These are phyloP conservation scores for Cyanoderma ruficeps DNA, from an alignment of 2,113 vertebrate genomes.

Conservation along the genomic window DNA sequence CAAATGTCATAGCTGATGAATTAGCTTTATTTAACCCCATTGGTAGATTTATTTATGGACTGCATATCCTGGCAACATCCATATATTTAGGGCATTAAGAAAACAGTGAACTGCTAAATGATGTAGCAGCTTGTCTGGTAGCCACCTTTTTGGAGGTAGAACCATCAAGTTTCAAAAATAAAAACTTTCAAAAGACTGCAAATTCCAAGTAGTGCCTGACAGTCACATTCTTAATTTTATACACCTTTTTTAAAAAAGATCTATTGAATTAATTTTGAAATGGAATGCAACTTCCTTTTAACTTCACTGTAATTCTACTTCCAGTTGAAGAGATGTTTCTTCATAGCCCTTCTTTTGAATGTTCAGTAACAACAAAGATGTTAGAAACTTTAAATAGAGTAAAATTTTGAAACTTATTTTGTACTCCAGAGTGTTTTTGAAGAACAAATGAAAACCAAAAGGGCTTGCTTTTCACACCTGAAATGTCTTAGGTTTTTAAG, in stretches of 20 bases:
- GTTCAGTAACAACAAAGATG: not conserved
- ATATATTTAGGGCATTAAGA: not conserved
- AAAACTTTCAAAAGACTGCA: not conserved
- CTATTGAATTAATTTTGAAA: not conserved
- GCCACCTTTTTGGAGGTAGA: not conserved
- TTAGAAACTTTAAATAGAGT: not conserved
- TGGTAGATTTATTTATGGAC: not conserved
- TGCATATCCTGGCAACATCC: not conserved
- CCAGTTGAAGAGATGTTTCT: not conserved
- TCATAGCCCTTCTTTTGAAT: not conserved
- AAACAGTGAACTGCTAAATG: not conserved
- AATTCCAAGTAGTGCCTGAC: not conserved
- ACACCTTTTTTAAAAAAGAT: not conserved
- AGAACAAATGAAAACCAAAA: not conserved
- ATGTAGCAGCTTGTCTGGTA: not conserved
- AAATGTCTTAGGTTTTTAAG: not conserved
- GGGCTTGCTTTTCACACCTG: not conserved
- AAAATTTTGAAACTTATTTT: not conserved
- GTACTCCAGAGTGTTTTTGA: not conserved
- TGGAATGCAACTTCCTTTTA: not conserved
- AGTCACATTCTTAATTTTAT: not conserved
- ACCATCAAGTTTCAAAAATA: not conserved
- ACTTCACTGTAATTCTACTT: not conserved
- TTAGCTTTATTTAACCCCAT: not conserved
- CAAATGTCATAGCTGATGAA: not conserved